Conservation (phyloP, 2,797 vertebrate species). For the Sylvilagus floridanus region DNA sequence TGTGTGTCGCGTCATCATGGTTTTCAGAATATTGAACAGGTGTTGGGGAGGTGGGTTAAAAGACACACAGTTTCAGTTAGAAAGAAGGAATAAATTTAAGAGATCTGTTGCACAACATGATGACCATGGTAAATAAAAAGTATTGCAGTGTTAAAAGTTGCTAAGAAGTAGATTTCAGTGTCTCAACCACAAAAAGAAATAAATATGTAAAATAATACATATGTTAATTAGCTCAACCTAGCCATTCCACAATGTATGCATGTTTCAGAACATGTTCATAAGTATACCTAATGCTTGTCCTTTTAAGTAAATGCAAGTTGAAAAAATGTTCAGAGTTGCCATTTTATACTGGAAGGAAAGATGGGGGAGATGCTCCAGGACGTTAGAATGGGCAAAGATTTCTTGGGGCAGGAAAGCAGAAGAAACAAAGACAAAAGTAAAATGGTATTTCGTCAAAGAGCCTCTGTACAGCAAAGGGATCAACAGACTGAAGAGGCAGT, state of each 20-base stretch:
- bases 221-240: not conserved
- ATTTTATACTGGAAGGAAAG: not conserved
- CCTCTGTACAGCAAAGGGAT: too few species aligned
- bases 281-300: not conserved
- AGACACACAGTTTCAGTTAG: not conserved
- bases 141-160: not conserved
- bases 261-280: conserved; percentile 7
- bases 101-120: not conserved
- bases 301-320: not conserved
- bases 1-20: not conserved
- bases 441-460: too few species aligned
- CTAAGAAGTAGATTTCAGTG: not conserved
- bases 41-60: not conserved
- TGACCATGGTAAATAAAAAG: not conserved
- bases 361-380: too few species aligned
- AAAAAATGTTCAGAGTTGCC: not conserved
- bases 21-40: not conserved
- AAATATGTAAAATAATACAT: not conserved
- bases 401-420: too few species aligned
- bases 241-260: not conserved
- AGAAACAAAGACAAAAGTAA: too few species aligned
- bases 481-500: too few species aligned
- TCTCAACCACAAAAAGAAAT: not conserved
- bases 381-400: too few species aligned
- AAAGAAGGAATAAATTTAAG: not conserved